These are phyloP conservation scores for Drosophila murphyi DNA, from an alignment of 1,140 invertebrate species.

Conservation along the genomic window DNA sequence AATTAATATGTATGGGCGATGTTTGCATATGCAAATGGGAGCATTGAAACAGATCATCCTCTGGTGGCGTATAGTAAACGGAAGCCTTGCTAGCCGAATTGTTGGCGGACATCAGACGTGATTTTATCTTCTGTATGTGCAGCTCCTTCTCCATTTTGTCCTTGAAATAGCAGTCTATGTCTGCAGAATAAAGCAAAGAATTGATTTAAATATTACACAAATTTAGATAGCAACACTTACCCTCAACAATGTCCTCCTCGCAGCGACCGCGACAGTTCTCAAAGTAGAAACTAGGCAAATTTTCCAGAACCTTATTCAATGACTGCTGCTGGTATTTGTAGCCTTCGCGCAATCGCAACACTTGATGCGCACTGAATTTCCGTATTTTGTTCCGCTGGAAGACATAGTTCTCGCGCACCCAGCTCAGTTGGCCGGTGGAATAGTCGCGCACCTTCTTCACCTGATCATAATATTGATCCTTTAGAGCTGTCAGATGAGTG, in stretches of 20 bases:
- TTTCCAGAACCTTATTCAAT: constrained; percentile 96
- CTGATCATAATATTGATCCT: constrained; percentile 97
- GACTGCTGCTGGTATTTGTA: constrained; percentile 98
- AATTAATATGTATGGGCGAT: constrained; percentile 83
- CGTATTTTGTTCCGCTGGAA: constrained; percentile 97
- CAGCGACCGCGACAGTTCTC: constrained; percentile 96
- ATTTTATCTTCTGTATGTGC: constrained; percentile 75
- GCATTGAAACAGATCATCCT: constrained; percentile 85
- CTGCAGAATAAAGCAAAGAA: constrained; percentile 34
- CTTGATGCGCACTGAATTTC: constrained; percentile 96
- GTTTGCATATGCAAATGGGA: constrained; percentile 70
- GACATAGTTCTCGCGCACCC: constrained; percentile 97
- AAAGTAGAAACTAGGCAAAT: constrained; percentile 95
- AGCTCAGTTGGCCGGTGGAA: constrained; percentile 94
- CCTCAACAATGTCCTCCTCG: constrained; percentile 87
- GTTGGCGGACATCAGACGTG: constrained; percentile 64
- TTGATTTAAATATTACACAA: background rate
- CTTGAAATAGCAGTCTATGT: constrained; percentile 87
- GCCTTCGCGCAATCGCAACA: constrained; percentile 93
- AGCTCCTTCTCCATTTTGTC: constrained; percentile 85
- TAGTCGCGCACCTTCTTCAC: constrained; percentile 94
- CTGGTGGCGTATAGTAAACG: constrained; percentile 92
- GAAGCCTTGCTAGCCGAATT: constrained; percentile 89
- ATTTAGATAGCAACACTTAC: constrained; percentile 49
- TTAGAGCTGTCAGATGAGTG: constrained; percentile 92